Evolutionary conservation across 2,113 vertebrate species (phyloP).

Genomic region (Anarhynchus alexandrinus): DNA sequence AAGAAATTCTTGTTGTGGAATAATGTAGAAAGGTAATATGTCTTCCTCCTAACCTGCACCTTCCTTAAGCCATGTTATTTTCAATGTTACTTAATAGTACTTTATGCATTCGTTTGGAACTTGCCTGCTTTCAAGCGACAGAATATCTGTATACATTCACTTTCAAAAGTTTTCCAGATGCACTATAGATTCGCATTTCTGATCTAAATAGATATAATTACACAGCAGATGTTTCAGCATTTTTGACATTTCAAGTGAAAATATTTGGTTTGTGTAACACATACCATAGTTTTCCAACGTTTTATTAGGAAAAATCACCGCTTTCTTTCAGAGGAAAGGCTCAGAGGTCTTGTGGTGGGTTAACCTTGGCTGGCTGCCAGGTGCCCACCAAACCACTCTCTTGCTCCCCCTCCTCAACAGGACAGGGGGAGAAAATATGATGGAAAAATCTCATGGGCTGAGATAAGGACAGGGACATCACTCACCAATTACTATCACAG

Average conservation of each 20-base stretch:
- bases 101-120: background rate
- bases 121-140: background rate
- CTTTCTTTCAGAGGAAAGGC: background rate
- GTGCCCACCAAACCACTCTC: background rate
- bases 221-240: background rate
- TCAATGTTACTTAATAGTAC: background rate
- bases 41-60: background rate
- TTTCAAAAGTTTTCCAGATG: background rate
- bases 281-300: background rate
- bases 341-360: background rate
- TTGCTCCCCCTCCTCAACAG: background rate
- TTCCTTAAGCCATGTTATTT: background rate
- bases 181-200: background rate
- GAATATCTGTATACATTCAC: background rate
- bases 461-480: background rate
- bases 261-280: background rate
- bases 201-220: background rate
- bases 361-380: background rate
- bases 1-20: background rate
- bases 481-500: background rate
- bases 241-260: background rate
- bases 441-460: background rate
- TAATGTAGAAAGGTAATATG: background rate
- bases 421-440: background rate
- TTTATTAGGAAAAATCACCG: background rate